These are phyloP conservation scores for Microctenopoma stevenorrisi DNA, from an alignment of 2,797 vertebrate genomes.

Conservation along the genomic window DNA sequence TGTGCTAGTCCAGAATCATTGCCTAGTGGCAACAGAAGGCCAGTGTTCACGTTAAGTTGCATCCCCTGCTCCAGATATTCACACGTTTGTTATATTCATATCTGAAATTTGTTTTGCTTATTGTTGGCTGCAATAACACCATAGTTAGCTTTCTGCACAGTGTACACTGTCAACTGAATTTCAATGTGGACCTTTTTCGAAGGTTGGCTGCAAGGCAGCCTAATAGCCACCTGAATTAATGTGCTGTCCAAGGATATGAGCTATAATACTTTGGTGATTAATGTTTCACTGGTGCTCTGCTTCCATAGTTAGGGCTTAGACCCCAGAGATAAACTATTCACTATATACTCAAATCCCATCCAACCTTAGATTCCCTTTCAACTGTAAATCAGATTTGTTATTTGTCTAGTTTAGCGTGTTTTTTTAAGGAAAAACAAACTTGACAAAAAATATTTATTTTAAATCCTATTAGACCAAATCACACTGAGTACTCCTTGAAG, in stretches of 20 bases:
- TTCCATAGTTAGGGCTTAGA: slow-evolving; percentile 77
- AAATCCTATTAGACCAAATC: slow-evolving; percentile 72
- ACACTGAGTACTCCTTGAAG: slow-evolving; percentile 76
- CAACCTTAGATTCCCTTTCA: slow-evolving; percentile 50
- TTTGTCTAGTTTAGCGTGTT: slow-evolving; percentile 27
- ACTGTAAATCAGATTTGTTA: slow-evolving; percentile 42
- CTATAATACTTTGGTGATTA: slow-evolving; percentile 84
- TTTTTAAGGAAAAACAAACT: slow-evolving; percentile 21
- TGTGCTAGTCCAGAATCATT: slow-evolving; percentile 84
- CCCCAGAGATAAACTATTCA: slow-evolving; percentile 81
- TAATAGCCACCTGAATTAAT: slow-evolving; percentile 85
- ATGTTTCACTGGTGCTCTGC: slow-evolving; percentile 78
- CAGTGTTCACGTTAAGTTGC: slow-evolving; percentile 44
- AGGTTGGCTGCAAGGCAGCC: slow-evolving; percentile 77
- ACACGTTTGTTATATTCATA: slow-evolving; percentile 59
- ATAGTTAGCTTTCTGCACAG: slow-evolving; percentile 71
- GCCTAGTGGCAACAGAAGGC: slow-evolving; percentile 85
- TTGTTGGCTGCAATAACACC: slow-evolving; percentile 57
- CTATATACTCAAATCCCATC: slow-evolving; percentile 63
- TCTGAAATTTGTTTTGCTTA: slow-evolving; percentile 68
- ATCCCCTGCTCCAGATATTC: slow-evolving; percentile 35
- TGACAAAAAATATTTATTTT: slow-evolving; percentile 62
- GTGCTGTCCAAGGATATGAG: slow-evolving; percentile 82
- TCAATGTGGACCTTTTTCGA: slow-evolving; percentile 77
- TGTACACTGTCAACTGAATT: slow-evolving; percentile 79